phyloP scores from a whole-genome alignment of 1,140 invertebrate species.

The Theocolax elegans region DNA sequence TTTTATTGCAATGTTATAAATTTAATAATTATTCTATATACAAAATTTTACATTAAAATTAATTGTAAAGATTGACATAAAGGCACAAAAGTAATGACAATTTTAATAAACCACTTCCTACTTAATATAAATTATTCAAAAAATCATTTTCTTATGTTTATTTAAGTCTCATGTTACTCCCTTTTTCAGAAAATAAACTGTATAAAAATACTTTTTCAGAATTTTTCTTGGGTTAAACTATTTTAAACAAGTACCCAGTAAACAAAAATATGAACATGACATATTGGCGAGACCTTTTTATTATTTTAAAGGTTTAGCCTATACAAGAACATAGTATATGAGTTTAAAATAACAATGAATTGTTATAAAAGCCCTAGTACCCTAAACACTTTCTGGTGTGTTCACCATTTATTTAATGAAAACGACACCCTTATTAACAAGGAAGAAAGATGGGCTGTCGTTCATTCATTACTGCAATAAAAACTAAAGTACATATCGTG shows the following conservation, averaged over 20 bases:
- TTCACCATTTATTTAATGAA: slow-evolving; percentile 33
- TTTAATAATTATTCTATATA: slow-evolving; percentile 40
- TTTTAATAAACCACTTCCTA: slow-evolving; percentile 40
- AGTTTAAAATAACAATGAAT: slow-evolving; percentile 43
- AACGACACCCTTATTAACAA: slow-evolving; percentile 37
- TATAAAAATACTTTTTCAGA: slow-evolving; percentile 42
- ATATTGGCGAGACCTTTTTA: slow-evolving; percentile 42
- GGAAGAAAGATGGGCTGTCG: slow-evolving; percentile 29
- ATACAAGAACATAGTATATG: slow-evolving; percentile 37
- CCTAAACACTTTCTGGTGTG: slow-evolving; percentile 36
- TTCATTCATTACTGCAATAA: slow-evolving; percentile 37
- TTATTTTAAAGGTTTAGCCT: slow-evolving; percentile 35
- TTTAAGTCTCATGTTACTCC: slow-evolving; percentile 38
- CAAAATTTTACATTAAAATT: slow-evolving; percentile 42
- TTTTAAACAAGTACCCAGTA: slow-evolving; percentile 41
- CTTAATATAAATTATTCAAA: slow-evolving; percentile 39
- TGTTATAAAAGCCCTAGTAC: slow-evolving; percentile 42
- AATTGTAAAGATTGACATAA: slow-evolving; percentile 38
- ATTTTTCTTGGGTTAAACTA: slow-evolving; percentile 40
- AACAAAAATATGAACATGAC: slow-evolving; percentile 40
- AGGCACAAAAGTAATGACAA: slow-evolving; percentile 42
- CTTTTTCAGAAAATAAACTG: slow-evolving; percentile 41
- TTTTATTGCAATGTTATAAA: slow-evolving; percentile 40
- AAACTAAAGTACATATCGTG: slow-evolving; percentile 41
- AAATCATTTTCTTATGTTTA: slow-evolving; percentile 34